Percentiles rank a stretch among this genome's conserved stretches.
Conservation (phyloP, 2,113 vertebrate species). For the Etheostoma spectabile region DNA sequence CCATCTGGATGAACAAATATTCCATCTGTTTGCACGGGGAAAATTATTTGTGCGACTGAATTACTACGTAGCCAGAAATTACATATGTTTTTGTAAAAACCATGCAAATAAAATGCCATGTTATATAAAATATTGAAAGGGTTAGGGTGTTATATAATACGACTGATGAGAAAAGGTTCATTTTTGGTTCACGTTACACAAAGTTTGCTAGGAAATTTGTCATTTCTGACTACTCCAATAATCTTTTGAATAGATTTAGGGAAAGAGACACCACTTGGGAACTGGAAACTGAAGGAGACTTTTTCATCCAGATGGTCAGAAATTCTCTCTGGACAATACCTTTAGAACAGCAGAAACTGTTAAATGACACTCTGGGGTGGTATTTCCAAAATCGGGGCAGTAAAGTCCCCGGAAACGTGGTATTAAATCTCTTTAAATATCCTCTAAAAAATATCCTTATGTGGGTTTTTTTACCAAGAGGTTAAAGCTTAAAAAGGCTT, state of each 20-base stretch:
- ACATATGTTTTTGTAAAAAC: slow-evolving; percentile 4
- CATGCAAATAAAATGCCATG: background rate
- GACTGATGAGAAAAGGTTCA: background rate
- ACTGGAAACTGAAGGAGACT: background rate
- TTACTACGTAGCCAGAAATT: background rate
- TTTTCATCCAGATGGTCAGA: background rate
- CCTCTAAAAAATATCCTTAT: background rate
- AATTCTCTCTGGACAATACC: background rate
- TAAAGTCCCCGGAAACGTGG: background rate
- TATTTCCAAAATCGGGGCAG: background rate
- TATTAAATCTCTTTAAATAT: background rate
- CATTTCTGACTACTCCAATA: background rate
- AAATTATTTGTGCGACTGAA: background rate
- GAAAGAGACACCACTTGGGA: background rate
- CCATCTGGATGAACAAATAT: slow-evolving; percentile 18
- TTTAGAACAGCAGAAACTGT: background rate
- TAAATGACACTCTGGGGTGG: background rate
- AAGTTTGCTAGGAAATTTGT: background rate
- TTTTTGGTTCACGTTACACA: background rate
- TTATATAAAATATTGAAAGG: background rate
- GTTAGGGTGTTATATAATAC: no score
- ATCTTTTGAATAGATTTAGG: background rate
- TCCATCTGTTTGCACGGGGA: background rate
- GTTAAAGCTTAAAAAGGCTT: background rate
- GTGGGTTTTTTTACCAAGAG: background rate